Base-by-base conservation (phyloP, 2,797 vertebrate species). In the Halcyon badia region DNA sequence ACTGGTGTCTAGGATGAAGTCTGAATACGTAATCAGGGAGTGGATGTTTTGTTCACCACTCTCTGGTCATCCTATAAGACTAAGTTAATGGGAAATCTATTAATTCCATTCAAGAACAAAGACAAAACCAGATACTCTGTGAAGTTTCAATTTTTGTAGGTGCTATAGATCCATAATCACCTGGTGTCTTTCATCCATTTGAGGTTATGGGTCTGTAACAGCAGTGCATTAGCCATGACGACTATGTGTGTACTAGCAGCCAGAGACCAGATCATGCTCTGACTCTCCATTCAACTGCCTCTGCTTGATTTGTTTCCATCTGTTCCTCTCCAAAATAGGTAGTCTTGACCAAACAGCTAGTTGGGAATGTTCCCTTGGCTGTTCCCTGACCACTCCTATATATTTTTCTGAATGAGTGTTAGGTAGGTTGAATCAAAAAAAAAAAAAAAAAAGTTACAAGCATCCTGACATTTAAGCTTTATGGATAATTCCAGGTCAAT, bases 211-310 rank as follows among this genome's bases (percentile, higher is more conserved):
- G 8, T 60, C 25, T 72, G 14, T 49, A 56, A 31, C 24, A 77
- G 4, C 21, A 19, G 37, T n/a, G 19, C 19, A 12, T 52, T 39
- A 31, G 5, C 26, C 25, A 44, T 0, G 0, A 13, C 30, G 31
- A 10, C 19, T 60, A 14, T 3, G 1, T 30, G 28, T 37, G 13
- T 37, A 26, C 26, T 24, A 28, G 22, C 15, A 77, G 33, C n/a
- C 44, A 28, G 54, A 65, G 26, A 14, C 13, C 33, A 31, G 19
- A 26, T 5, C 14, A 3, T 71, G 7, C 10, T 77, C 37, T 24
- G 16, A 72, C 6, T 6, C 37, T 22, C 4, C n/a, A 33, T 14
- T 56, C 26, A 79, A 52, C 39, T 37, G 25, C 19, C 22, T 69
- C 48, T 37, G 16, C 4, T 39, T 83, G n/a, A 56, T 83, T 57